These are phyloP conservation scores for Pluvialis apricaria DNA, from an alignment of 2,113 vertebrate genomes.

Conservation along the genomic window DNA sequence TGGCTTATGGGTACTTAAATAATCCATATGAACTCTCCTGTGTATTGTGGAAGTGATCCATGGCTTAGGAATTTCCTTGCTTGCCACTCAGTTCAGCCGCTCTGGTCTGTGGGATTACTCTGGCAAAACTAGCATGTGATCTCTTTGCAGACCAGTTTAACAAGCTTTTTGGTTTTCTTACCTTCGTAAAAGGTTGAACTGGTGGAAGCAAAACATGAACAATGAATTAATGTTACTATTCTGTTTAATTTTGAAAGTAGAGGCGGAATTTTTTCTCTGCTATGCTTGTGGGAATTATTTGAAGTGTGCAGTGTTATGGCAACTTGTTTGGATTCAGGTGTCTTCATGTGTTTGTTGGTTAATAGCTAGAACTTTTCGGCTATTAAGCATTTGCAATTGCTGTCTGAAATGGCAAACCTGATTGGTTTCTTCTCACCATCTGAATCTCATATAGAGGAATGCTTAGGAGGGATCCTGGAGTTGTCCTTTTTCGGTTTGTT, in stretches of 20 bases:
- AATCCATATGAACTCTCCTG: background rate
- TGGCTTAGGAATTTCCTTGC: conserved; percentile 33
- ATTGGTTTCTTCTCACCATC: background rate
- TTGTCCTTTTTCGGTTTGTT: background rate
- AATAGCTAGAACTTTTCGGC: background rate
- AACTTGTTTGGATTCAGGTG: background rate
- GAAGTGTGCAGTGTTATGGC: background rate
- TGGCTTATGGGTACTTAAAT: conserved; percentile 17
- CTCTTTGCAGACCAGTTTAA: background rate
- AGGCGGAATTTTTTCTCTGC: background rate
- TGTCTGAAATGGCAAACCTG: background rate
- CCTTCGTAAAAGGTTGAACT: background rate
- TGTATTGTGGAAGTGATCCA: conserved; percentile 17
- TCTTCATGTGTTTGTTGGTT: background rate
- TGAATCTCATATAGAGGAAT: background rate
- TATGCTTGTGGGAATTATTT: background rate
- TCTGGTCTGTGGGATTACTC: background rate
- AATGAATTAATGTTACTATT: background rate
- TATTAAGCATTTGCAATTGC: background rate
- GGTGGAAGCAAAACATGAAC: background rate
- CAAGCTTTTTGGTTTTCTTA: background rate
- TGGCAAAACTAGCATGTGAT: background rate
- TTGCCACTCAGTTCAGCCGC: background rate
- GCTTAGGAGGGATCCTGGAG: background rate
- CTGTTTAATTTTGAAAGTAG: background rate